Base-by-base conservation (phyloP, 2,797 vertebrate species). In the Echiichthys vipera region DNA sequence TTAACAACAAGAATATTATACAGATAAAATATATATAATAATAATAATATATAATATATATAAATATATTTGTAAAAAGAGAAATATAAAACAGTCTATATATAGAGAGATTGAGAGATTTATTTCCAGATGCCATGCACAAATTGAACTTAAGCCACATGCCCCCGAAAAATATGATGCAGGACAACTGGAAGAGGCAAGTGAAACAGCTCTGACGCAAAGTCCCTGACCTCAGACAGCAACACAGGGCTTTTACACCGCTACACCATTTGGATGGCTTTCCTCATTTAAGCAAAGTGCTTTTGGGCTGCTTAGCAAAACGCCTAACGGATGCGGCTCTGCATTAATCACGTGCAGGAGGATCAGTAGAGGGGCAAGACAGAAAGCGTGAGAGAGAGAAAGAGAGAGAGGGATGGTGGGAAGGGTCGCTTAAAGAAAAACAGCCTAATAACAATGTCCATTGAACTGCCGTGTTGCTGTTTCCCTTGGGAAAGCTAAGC, bases 401-500 rank as follows among this genome's bases (percentile, higher is more conserved):
- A 14, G 65, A 22, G 51, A 20, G 32, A 13, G 37, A 43, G 54
- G 57, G 27, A 14, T 1, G 24, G 74, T 18, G 50, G 54, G 43
- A 34, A 56, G 74, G 83, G 67, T 63, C 5, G 46, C 56, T 61
- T 42, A 22, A 87, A 90, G 75, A 72, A 75, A 85, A 88, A 88
- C 65, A 81, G 47, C 40, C 71, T 80, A 70, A 87, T 88, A 90
- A 91, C 91, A 92, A 91, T 92, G 84, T 68, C 65, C 67, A 89
- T 84, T 91, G 80, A 90, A 66, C 11, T 76, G 34, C 75, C 71
- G 74, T 70, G 74, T 32, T 63, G 62, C 74, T 29, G 69, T 70
- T 89, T 89, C 88, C 80, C 87, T 47, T 84, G 88, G 90, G 87
- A 90, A 92, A 84, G 62, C 56, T 77, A 68, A 71, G 58, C 84